A percentile compares a stretch with the other conserved stretches of the same genome.
phyloP scores from a whole-genome alignment of 2,113 vertebrate genomes.

The Prunella himalayana region DNA sequence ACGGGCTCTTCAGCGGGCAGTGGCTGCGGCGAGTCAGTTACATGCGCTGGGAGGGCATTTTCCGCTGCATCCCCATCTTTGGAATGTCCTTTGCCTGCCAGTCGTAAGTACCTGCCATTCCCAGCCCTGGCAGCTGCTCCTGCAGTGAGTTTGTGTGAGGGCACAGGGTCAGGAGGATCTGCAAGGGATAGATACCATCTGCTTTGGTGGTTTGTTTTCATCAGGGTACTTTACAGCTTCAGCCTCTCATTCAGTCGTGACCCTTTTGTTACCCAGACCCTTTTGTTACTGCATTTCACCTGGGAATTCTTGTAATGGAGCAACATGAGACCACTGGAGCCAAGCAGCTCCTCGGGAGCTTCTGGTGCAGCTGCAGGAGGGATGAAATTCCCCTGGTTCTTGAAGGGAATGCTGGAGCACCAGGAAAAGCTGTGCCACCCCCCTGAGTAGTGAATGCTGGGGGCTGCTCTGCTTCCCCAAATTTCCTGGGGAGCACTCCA shows the following conservation, averaged over 20 bases:
- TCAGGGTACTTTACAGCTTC: not conserved
- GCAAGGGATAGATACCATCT: not conserved
- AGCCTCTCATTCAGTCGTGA: not conserved
- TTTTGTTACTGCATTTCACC: not conserved
- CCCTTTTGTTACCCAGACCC: not conserved
- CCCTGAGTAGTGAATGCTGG: not conserved
- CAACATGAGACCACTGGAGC: not conserved
- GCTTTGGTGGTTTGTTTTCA: not conserved
- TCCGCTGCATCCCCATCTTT: slow-evolving; percentile 98
- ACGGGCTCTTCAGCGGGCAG: slow-evolving; percentile 87
- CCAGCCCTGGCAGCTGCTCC: not conserved
- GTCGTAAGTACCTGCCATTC: slow-evolving; percentile 86
- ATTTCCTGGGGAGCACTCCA: not conserved
- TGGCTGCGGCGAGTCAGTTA: slow-evolving; percentile 88
- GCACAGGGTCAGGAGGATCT: not conserved
- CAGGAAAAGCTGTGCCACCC: not conserved
- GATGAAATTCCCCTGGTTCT: not conserved
- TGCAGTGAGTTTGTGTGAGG: not conserved
- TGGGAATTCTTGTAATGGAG: not conserved
- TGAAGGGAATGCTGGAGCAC: not conserved
- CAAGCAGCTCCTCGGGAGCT: not conserved
- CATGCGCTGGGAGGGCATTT: slow-evolving; percentile 92
- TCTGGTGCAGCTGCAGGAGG: not conserved
- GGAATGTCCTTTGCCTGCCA: slow-evolving; percentile 99
- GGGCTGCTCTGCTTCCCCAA: not conserved